Evolutionary conservation across 2,797 vertebrate genomes (phyloP).

Genomic region (Myripristis jacobus): DNA sequence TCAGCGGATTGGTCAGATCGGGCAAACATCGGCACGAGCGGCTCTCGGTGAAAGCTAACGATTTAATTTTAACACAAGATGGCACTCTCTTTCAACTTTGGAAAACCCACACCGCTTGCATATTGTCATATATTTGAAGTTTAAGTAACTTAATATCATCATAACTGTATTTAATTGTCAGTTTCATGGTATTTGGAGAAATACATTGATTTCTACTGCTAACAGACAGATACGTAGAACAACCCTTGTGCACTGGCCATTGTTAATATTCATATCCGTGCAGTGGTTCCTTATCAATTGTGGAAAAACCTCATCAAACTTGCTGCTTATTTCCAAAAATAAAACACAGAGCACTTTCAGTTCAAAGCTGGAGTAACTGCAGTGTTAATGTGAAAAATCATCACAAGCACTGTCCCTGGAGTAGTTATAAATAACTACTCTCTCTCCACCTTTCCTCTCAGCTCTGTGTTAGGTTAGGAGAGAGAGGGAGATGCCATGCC

Average conservation of each 20-base stretch:
- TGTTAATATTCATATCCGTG: too few species aligned
- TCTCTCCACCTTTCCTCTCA: slow-evolving; percentile 42
- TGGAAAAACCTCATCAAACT: background rate
- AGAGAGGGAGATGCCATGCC: slow-evolving; percentile 37
- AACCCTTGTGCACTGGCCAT: too few species aligned
- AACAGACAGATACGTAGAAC: too few species aligned
- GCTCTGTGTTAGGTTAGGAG: slow-evolving; percentile 31
- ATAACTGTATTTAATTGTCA: background rate
- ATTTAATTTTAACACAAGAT: slow-evolving; percentile 15
- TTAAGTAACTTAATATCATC: background rate
- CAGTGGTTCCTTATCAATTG: background rate
- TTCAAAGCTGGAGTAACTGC: background rate
- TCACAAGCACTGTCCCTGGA: background rate
- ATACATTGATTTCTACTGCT: slow-evolving; percentile 34
- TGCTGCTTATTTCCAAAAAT: background rate
- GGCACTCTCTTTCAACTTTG: slow-evolving; percentile 45
- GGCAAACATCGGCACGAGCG: too few species aligned
- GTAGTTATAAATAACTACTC: slow-evolving; percentile 19
- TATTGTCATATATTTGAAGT: too few species aligned
- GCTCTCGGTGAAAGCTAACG: background rate
- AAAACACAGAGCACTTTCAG: background rate
- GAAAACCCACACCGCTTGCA: too few species aligned
- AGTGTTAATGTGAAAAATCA: background rate
- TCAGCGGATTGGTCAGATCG: slow-evolving; percentile 56
- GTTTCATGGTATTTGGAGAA: slow-evolving; percentile 14